Evolutionary conservation across 2,113 vertebrate genomes (phyloP), one percentile per base, ranked within the genome.

Genomic region (Emydocephalus ijimae): DNA sequence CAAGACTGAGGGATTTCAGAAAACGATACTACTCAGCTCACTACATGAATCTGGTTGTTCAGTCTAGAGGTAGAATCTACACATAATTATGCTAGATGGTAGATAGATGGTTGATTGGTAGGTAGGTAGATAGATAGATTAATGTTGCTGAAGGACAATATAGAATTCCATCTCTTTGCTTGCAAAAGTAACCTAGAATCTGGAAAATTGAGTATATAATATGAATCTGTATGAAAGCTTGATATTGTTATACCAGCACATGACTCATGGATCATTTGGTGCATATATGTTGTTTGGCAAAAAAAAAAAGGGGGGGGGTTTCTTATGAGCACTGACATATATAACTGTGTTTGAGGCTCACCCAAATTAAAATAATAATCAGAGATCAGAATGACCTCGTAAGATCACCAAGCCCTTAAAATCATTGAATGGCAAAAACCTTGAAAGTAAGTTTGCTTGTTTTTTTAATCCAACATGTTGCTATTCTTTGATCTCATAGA

Each of bases 11-110:
- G 94, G 98, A 98, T 20, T 99, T 99, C 97, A 98, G 99, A 98
- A 98, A 96, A 95, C 98, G 96, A 94, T 97, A 98, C 88, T 99
- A 99, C 96, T 99, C 99, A 24, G 98, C 99, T 92, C 99, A 99
- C 92, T 99, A 99, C 94, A 99, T 99, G 99, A 99, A 98, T 55
- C 97, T 99, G 88, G 97, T 98, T 52, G 98, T 99, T 55, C 99
- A 99, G 93, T 99, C 99, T 90, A 99, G 98, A 99, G 99, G 99
- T 99, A 90, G 29, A 85, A 95, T 61, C 4, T 18, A 39, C 1
- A 20, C 57, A 29, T 50, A 56, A 39, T 57, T 48, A 54, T 24
- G 64, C 34, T n/a, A n/a, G 54, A 55, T 29, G 2, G 21, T 56
- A 56, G 55, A 56, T 20, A 5, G 4, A 8, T 57, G 20, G n/a